These are phyloP conservation scores for Hyperoplus lanceolatus DNA, from an alignment of 2,797 vertebrate species.

Conservation along the genomic window DNA sequence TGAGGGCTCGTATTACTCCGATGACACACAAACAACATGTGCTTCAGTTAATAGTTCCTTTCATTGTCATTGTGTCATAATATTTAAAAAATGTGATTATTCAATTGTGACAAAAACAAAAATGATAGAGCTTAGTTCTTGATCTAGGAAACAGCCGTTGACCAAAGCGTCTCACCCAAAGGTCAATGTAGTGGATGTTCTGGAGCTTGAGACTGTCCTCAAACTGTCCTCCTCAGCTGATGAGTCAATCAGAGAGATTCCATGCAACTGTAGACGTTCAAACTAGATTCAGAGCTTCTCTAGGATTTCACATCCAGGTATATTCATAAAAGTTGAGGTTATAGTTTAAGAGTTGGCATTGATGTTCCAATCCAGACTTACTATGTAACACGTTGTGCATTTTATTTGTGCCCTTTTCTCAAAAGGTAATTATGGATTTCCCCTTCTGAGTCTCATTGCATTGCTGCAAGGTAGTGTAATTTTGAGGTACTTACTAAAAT, in stretches of 20 bases:
- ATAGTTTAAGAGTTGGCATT: not conserved
- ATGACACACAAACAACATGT: not conserved
- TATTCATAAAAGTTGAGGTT: not conserved
- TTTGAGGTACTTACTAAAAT: not conserved
- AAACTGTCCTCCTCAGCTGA: not conserved
- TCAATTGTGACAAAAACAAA: not conserved
- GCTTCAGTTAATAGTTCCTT: too few species aligned
- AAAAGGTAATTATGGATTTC: not conserved
- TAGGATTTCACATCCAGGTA: too few species aligned
- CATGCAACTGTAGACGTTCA: not conserved
- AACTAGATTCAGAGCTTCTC: not conserved
- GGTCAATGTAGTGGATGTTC: not conserved
- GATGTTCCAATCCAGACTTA: not conserved
- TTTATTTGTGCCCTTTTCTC: not conserved
- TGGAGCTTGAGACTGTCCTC: not conserved
- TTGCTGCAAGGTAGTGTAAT: not conserved
- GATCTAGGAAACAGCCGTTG: not conserved
- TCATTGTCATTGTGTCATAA: not conserved
- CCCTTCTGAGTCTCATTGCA: not conserved
- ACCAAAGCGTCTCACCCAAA: not conserved
- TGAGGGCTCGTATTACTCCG: not conserved
- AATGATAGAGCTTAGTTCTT: not conserved
- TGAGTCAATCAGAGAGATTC: not conserved
- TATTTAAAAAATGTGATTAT: not conserved
- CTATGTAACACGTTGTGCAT: not conserved